Evolutionary conservation across 1,140 invertebrate genomes (phyloP).

Genomic region (Drosophila asahinai): DNA sequence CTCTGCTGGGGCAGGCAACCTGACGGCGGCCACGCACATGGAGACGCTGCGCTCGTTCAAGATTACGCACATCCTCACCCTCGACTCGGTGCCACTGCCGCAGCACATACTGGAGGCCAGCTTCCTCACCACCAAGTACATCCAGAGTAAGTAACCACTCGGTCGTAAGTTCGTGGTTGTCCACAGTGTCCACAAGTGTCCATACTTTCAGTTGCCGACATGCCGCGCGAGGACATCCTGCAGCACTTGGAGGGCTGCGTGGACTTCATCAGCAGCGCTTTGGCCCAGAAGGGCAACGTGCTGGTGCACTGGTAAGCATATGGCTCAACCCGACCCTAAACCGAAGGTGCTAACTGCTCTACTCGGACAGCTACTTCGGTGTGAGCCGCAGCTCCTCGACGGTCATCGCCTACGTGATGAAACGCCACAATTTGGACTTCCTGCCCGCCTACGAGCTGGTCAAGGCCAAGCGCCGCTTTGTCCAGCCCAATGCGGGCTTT

Average conservation of each 20-base stretch:
- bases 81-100: slow-evolving; percentile 93
- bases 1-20: slow-evolving; percentile 87
- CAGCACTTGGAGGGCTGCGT: slow-evolving; percentile 91
- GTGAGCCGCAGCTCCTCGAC: slow-evolving; percentile 94
- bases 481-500: slow-evolving; percentile 91
- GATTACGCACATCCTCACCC: slow-evolving; percentile 91
- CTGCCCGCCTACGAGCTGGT: slow-evolving; percentile 89
- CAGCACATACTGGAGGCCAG: slow-evolving; percentile 89
- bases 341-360: neutral
- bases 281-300: slow-evolving; percentile 87
- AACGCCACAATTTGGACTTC: slow-evolving; percentile 90
- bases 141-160: slow-evolving; percentile 88
- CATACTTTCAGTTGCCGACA: slow-evolving; percentile 89
- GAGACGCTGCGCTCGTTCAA: slow-evolving; percentile 88
- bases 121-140: slow-evolving; percentile 90
- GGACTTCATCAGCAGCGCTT: slow-evolving; percentile 89
- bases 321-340: too few species aligned
- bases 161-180: neutral
- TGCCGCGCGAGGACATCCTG: slow-evolving; percentile 93
- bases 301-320: slow-evolving; percentile 91
- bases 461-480: slow-evolving; percentile 88
- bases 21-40: slow-evolving; percentile 91
- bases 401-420: slow-evolving; percentile 94
- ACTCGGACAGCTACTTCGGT: slow-evolving; percentile 89
- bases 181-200: neutral